Evolutionary conservation across 2,888 invertebrate species (phyloP), one percentile per base, ranked within the genome.

Genomic region (Pherbina coryleti): DNA sequence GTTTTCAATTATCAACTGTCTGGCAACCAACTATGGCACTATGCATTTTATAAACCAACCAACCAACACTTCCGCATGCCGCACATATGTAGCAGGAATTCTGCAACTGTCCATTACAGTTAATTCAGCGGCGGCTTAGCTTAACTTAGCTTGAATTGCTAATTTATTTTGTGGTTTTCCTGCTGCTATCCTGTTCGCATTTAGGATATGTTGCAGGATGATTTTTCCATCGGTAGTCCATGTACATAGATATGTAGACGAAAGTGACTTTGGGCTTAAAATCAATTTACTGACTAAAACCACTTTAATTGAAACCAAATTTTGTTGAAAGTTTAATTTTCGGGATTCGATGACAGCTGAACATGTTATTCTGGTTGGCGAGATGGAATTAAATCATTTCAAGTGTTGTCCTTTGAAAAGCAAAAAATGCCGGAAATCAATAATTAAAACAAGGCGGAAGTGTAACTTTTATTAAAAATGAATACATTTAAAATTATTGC

Each of bases 101-200:
- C 44, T 44, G 55, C 19, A 9, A n/a, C n/a, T n/a, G 22, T 55
- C 55, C 55, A 19, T n/a, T n/a, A 8, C 19, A 55, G 19, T 55
- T 8, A 19, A n/a, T 9, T 22, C 78, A 69, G 78, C 31, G 53
- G 19, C 53, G 17, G 62, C 71, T 67, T 62, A 75, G 72, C 71
- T 70, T 60, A 72, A 81, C 73, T 79, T 81, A 78, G 79, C 67
- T 73, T 71, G 76, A 75, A 80, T 78, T 80, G 55, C 55, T 55
- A 55, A 55, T 55, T 55, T 19, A 55, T 19, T 55, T 55, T 55
- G 55, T 55, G 55, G 55, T 19, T 22, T 31, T 31, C 17, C 31
- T 31, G 62, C 28, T 28, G 28, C 8, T 19, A 28, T 62, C 28
- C 31, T 62, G 28, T 11, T 62, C 11, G 28, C 31, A 17, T 31